Percentiles rank a stretch among this genome's conserved stretches.
Conservation (phyloP, 2,113 vertebrate genomes). For the Laterallus jamaicensis region DNA sequence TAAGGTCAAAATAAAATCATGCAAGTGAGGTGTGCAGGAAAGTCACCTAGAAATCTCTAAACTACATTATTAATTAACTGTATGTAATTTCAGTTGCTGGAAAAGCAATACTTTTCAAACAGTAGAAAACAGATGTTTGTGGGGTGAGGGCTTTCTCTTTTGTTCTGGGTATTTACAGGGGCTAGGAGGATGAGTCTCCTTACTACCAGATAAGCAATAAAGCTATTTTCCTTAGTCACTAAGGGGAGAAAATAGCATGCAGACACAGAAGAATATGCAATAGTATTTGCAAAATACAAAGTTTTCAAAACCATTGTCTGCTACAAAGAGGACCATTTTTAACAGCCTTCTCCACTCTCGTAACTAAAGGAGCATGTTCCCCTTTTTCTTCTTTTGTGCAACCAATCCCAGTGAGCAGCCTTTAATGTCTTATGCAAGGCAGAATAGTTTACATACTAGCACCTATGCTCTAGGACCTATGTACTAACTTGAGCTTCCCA, state of each 20-base stretch:
- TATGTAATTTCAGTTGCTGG: background rate
- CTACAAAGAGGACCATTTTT: background rate
- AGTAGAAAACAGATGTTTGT: background rate
- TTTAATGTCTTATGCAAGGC: background rate
- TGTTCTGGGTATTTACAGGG: background rate
- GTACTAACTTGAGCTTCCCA: background rate
- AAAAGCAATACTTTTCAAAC: background rate
- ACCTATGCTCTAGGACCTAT: background rate
- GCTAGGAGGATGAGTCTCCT: background rate
- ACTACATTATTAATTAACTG: background rate
- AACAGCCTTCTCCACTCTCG: background rate
- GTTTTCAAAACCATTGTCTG: background rate
- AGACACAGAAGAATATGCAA: background rate
- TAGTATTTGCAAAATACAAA: background rate
- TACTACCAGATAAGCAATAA: background rate
- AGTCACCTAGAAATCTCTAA: background rate
- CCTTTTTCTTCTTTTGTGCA: background rate
- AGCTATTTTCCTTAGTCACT: background rate
- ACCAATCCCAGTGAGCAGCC: background rate
- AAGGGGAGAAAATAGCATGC: background rate
- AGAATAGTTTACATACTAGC: background rate
- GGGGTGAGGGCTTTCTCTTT: background rate
- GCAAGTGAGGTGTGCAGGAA: background rate
- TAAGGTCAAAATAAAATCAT: background rate
- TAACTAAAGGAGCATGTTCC: background rate